These are phyloP conservation scores for Plectrocnemia conspersa DNA, from an alignment of 1,140 invertebrate species.

Conservation along the genomic window DNA sequence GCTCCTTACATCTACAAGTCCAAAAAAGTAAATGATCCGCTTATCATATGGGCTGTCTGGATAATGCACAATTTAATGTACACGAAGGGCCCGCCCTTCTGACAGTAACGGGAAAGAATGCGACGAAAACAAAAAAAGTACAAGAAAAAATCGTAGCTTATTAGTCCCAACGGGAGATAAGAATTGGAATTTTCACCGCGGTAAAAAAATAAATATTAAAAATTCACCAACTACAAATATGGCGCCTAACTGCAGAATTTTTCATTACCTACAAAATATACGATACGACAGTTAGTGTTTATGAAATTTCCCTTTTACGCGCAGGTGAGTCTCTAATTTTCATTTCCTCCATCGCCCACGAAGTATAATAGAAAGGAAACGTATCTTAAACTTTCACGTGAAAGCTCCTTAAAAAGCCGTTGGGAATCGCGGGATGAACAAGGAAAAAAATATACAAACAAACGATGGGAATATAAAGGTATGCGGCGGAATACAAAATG, in stretches of 20 bases:
- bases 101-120: conserved; percentile 1
- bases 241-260: not conserved
- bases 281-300: conserved; percentile 19
- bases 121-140: not conserved
- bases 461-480: conserved; percentile 1
- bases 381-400: conserved; percentile 17
- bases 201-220: not conserved
- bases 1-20: too few relatives aligned
- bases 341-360: conserved; percentile 22
- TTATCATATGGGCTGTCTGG: too few relatives aligned
- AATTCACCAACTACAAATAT: not conserved
- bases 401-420: conserved; percentile 20
- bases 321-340: conserved; percentile 18
- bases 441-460: conserved; percentile 11
- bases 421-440: conserved; percentile 22
- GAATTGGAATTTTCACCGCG: not conserved
- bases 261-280: conserved; percentile 4
- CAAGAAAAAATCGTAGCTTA: not conserved
- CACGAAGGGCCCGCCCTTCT: not conserved
- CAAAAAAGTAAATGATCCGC: too few relatives aligned
- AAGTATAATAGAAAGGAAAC: conserved; percentile 21
- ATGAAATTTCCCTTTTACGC: conserved; percentile 10
- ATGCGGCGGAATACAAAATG: conserved; percentile 19
- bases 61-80: too few relatives aligned
- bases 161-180: not conserved